A percentile compares a stretch with the other conserved stretches of the same genome.
Conservation (phyloP, 2,113 vertebrate genomes). For the Tautogolabrus adspersus region DNA sequence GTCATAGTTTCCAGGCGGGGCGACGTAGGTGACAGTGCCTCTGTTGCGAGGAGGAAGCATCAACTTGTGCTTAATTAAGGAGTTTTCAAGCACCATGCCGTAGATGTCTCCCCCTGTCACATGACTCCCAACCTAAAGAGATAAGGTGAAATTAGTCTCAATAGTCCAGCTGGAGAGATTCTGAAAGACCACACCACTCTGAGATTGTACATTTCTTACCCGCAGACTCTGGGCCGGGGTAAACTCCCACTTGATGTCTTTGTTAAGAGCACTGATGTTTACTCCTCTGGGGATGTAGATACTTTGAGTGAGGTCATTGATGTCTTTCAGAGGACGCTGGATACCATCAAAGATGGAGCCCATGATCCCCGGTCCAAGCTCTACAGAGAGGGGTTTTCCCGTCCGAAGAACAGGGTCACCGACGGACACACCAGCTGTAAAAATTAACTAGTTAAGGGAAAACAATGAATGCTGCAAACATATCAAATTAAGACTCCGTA, state of each 20-base stretch:
- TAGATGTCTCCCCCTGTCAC: slow-evolving; percentile 98
- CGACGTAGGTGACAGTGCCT: slow-evolving; percentile 95
- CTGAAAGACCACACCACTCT: background rate
- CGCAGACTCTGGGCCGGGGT: slow-evolving; percentile 88
- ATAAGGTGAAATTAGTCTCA: background rate
- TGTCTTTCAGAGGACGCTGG: slow-evolving; percentile 95
- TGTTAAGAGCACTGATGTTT: slow-evolving; percentile 94
- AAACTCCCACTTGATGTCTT: slow-evolving; percentile 96
- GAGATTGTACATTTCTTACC: slow-evolving; percentile 75
- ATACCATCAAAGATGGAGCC: slow-evolving; percentile 99
- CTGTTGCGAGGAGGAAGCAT: slow-evolving; percentile 94
- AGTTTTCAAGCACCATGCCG: slow-evolving; percentile 92
- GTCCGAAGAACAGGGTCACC: slow-evolving; percentile 98
- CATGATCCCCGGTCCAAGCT: slow-evolving; percentile 97
- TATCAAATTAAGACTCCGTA: background rate
- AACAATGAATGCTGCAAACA: slow-evolving; percentile 26
- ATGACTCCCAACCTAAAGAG: slow-evolving; percentile 91
- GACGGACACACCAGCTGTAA: slow-evolving; percentile 93
- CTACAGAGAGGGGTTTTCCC: slow-evolving; percentile 97
- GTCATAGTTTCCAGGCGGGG: slow-evolving; percentile 94
- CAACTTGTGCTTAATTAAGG: slow-evolving; percentile 95
- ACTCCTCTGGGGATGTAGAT: slow-evolving; percentile 98
- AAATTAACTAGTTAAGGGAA: slow-evolving; percentile 82
- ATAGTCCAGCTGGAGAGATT: background rate
- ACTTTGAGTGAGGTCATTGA: slow-evolving; percentile 92